These are phyloP conservation scores for Drosophila infuscata DNA, from an alignment of 2,888 invertebrate genomes.

Conservation along the genomic window DNA sequence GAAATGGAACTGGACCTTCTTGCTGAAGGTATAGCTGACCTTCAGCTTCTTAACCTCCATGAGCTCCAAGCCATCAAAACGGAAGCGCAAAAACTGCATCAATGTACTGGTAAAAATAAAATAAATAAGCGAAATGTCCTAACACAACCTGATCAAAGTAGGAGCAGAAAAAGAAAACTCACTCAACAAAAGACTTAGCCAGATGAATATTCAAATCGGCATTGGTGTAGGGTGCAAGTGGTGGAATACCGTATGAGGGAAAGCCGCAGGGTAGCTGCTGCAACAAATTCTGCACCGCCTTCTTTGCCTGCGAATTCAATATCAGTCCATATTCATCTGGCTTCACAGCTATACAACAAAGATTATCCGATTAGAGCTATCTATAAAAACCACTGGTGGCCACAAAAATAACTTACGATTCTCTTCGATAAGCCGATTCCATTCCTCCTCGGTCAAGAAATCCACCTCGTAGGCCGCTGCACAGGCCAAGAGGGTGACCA, in stretches of 20 bases:
- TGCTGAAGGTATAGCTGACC: conserved; percentile 75
- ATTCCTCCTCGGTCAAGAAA: conserved; percentile 66
- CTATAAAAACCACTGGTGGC: not conserved
- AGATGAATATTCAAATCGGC: conserved; percentile 73
- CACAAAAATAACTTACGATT: conserved; percentile 62
- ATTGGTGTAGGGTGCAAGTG: conserved; percentile 82
- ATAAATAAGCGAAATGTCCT: not conserved
- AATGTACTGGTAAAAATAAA: conserved; percentile 51
- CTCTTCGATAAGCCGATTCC: conserved; percentile 56
- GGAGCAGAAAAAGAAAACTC: conserved; percentile 43
- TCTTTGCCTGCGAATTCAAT: conserved; percentile 77
- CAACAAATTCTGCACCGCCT: conserved; percentile 63
- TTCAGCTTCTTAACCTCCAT: conserved; percentile 78
- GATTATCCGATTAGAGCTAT: conserved; percentile 6
- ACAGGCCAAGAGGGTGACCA: conserved; percentile 68
- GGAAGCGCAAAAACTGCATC: conserved; percentile 76
- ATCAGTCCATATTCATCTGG: conserved; percentile 70
- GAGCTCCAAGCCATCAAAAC: conserved; percentile 80
- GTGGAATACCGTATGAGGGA: conserved; percentile 78
- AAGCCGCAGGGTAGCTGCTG: conserved; percentile 83
- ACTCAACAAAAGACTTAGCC: conserved; percentile 71
- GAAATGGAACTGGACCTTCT: conserved; percentile 79
- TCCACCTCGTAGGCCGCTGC: conserved; percentile 69
- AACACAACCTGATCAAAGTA: not conserved
- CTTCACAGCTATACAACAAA: conserved; percentile 44